Evolutionary conservation across 2,113 vertebrate species (phyloP).

Genomic region (Saguinus imperator): DNA sequence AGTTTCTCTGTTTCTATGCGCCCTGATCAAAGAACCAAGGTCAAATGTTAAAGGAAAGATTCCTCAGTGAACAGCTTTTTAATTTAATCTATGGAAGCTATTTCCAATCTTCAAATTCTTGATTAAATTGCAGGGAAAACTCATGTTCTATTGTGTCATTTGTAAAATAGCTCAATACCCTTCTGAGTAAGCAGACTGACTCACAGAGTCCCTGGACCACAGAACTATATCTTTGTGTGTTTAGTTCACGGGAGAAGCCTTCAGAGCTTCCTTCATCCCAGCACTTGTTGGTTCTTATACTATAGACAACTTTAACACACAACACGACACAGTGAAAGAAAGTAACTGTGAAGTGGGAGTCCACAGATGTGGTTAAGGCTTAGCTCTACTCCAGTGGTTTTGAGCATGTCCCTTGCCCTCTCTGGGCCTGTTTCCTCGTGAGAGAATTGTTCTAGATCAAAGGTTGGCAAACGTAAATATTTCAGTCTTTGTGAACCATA

Average conservation of each 20-base stretch:
- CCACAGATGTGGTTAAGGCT: background rate
- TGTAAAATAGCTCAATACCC: background rate
- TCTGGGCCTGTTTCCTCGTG: background rate
- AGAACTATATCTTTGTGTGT: background rate
- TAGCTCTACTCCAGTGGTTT: background rate
- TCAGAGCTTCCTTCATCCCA: background rate
- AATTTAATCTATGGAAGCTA: background rate
- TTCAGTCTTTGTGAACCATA: background rate
- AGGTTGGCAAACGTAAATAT: background rate
- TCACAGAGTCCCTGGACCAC: background rate
- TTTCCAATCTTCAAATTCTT: background rate
- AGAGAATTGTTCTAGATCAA: background rate
- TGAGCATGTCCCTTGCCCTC: background rate
- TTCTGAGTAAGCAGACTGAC: background rate
- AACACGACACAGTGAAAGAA: background rate
- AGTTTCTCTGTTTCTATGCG: background rate
- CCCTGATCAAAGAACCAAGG: background rate
- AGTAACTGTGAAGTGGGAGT: background rate
- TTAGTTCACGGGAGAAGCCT: background rate
- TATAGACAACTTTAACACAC: background rate
- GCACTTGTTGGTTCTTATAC: background rate
- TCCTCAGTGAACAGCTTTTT: background rate
- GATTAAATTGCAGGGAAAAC: background rate
- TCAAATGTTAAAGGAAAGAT: background rate
- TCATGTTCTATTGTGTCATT: background rate